A percentile compares a stretch with the other conserved stretches of the same genome.
These are phyloP conservation scores for Pollimyrus isidori DNA, from an alignment of 2,113 vertebrate species.

Conservation along the genomic window DNA sequence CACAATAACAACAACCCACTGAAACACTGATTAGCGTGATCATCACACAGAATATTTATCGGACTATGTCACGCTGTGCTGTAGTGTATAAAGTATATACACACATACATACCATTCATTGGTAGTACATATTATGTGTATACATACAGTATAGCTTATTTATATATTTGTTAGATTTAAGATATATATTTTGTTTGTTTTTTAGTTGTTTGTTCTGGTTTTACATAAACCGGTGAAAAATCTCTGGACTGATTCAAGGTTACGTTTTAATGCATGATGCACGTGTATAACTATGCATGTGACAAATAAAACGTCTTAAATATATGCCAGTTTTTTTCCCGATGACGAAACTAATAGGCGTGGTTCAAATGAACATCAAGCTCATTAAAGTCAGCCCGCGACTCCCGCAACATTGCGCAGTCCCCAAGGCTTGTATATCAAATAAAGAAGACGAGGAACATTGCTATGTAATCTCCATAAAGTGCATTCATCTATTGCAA, in stretches of 20 bases:
- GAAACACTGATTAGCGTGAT: background rate
- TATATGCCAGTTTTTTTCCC: background rate
- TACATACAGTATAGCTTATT: background rate
- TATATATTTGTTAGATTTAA: no score
- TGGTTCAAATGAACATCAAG: background rate
- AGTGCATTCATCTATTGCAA: constrained; percentile 34
- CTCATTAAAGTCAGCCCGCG: background rate
- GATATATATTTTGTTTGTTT: no score
- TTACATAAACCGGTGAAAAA: no score
- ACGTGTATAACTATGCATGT: background rate
- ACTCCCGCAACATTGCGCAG: background rate
- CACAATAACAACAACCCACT: background rate
- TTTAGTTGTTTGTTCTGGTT: no score
- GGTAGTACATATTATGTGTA: background rate
- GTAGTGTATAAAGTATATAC: background rate
- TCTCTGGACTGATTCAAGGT: background rate
- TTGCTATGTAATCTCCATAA: constrained; percentile 17
- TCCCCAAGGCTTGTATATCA: background rate
- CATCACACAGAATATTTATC: background rate
- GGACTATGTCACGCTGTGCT: background rate
- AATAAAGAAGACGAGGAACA: background rate
- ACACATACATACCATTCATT: background rate
- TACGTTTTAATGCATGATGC: background rate
- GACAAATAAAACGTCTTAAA: background rate
- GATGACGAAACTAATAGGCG: background rate